A percentile compares a stretch with the other conserved stretches of the same genome.
Evolutionary conservation across 2,888 invertebrate genomes (phyloP).

Genomic region (Eristalis pertinax): DNA sequence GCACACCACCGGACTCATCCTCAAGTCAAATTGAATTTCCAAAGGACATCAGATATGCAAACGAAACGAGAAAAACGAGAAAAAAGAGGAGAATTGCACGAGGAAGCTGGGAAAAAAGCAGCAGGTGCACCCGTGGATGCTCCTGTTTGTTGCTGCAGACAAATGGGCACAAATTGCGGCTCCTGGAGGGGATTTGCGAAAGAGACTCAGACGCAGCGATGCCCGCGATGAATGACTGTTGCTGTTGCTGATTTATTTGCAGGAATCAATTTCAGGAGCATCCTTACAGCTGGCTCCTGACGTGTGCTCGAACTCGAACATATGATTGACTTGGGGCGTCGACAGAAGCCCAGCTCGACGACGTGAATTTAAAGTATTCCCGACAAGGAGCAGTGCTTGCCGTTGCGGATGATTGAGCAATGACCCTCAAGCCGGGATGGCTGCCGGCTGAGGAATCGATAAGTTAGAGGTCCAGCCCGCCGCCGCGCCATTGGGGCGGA

Average conservation of each 20-base stretch:
- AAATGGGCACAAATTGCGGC: not conserved
- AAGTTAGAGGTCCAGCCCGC: not conserved
- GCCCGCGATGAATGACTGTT: not conserved
- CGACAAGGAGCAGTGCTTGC: not conserved
- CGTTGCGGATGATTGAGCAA: not conserved
- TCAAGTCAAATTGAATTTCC: too few relatives aligned
- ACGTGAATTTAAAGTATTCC: not conserved
- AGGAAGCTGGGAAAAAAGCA: not conserved
- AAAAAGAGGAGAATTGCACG: too few relatives aligned
- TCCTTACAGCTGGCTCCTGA: not conserved
- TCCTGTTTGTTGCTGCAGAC: not conserved
- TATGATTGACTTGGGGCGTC: not conserved
- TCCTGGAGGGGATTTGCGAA: not conserved
- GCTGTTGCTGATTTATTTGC: not conserved
- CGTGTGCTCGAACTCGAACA: not conserved
- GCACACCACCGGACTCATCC: not conserved
- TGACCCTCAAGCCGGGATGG: not conserved
- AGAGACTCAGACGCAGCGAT: not conserved
- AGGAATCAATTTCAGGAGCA: not conserved
- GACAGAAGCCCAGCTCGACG: not conserved
- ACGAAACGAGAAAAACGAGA: not conserved
- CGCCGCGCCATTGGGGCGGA: not conserved
- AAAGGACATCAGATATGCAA: not conserved
- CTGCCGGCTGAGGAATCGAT: not conserved
- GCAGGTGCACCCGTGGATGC: not conserved